Conservation (phyloP, 2,888 invertebrate genomes). For the Eurytoma adleriae region DNA sequence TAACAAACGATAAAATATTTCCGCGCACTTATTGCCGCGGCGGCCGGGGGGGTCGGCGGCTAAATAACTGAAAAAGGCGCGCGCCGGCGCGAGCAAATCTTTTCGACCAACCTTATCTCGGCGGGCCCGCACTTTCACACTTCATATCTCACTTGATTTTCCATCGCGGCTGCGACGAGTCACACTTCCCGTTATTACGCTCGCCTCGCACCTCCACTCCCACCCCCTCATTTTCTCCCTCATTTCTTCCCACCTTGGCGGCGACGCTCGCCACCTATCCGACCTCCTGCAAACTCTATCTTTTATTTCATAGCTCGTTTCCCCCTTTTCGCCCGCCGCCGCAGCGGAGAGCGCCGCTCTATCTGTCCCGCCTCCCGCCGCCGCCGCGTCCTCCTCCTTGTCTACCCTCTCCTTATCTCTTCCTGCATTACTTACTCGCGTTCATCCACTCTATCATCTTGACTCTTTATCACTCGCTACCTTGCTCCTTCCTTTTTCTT, state of each 20-base stretch:
- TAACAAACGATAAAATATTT: slow-evolving; percentile 5
- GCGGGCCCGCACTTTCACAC: slow-evolving; percentile 31
- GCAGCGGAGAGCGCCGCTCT: slow-evolving; percentile 11
- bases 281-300: slow-evolving; percentile 24
- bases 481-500: slow-evolving; percentile 31
- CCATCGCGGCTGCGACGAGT: slow-evolving; percentile 37
- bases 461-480: slow-evolving; percentile 53
- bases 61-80: not conserved
- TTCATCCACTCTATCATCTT: slow-evolving; percentile 32
- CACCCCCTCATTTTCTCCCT: slow-evolving; percentile 32
- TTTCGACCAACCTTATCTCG: slow-evolving; percentile 32
- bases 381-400: slow-evolving; percentile 10
- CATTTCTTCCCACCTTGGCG: slow-evolving; percentile 19
- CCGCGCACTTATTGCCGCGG: not conserved
- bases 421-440: slow-evolving; percentile 51
- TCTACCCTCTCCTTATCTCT: slow-evolving; percentile 45
- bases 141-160: slow-evolving; percentile 51
- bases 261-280: not conserved
- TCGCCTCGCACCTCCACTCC: slow-evolving; percentile 31
- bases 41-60: too few species aligned
- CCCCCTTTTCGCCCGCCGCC: slow-evolving; percentile 39
- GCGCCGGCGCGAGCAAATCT: slow-evolving; percentile 35
- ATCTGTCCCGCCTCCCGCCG: slow-evolving; percentile 30
- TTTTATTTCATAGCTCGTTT: slow-evolving; percentile 56
- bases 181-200: slow-evolving; percentile 55